Percentiles rank a stretch among this genome's conserved stretches.
These are phyloP conservation scores for Melanogrammus aeglefinus DNA, from an alignment of 2,797 vertebrate genomes.

Conservation along the genomic window DNA sequence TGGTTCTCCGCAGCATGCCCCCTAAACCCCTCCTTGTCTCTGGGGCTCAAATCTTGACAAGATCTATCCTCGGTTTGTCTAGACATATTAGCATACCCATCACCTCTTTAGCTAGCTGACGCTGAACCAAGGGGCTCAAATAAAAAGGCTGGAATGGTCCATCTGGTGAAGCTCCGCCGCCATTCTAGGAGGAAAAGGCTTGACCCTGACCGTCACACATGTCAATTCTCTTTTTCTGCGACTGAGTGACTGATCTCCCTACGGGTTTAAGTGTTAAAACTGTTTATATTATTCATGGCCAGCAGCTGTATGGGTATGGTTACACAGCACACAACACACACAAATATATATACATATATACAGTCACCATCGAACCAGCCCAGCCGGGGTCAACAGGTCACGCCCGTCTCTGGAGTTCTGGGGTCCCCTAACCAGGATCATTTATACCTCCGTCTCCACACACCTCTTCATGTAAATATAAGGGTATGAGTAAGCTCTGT, in stretches of 20 bases:
- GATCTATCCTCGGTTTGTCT: slow-evolving; percentile 51
- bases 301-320: slow-evolving; percentile 27
- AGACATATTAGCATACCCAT: slow-evolving; percentile 55
- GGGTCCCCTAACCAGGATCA: no score
- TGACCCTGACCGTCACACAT: background rate
- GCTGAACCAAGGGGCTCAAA: slow-evolving; percentile 38
- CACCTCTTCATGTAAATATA: no score
- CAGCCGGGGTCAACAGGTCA: background rate
- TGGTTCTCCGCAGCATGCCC: background rate
- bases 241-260: slow-evolving; percentile 31
- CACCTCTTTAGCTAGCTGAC: slow-evolving; percentile 54
- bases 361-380: background rate
- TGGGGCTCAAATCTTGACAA: slow-evolving; percentile 56
- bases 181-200: background rate
- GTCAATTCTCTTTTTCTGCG: background rate
- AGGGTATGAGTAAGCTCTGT: no score
- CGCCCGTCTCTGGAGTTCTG: no score
- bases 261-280: slow-evolving; percentile 4
- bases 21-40: slow-evolving; percentile 12
- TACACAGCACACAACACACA: background rate
- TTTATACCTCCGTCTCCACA: no score
- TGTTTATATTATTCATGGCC: slow-evolving; percentile 40
- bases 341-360: background rate
- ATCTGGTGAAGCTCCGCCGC: slow-evolving; percentile 28
- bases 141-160: background rate